A percentile compares a stretch with the other conserved stretches of the same genome.
Evolutionary conservation across 2,113 vertebrate genomes (phyloP).

Genomic region (Cettia cetti): DNA sequence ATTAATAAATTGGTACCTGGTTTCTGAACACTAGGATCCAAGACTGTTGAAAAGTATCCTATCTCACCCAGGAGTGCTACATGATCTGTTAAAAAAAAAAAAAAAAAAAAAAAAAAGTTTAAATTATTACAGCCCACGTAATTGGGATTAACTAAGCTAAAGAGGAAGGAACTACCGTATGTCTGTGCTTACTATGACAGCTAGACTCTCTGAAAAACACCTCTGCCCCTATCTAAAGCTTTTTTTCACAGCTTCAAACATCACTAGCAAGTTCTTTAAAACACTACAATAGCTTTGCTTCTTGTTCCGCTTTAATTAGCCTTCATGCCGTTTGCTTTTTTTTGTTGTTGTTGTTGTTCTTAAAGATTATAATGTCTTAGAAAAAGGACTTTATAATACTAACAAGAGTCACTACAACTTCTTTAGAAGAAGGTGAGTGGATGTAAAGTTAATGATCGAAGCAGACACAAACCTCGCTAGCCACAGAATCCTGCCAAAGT

Average conservation of each 20-base stretch:
- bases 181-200: constrained; percentile 83
- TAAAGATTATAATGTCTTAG: constrained; percentile 81
- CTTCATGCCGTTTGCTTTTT: constrained; percentile 73
- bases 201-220: constrained; percentile 77
- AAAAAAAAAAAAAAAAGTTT: neutral
- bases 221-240: constrained; percentile 72
- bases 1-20: constrained; percentile 47
- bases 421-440: constrained; percentile 84
- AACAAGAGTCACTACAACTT: constrained; percentile 85
- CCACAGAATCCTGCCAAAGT: constrained; percentile 83
- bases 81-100: neutral
- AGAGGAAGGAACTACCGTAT: constrained; percentile 82
- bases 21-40: constrained; percentile 66
- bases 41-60: constrained; percentile 34
- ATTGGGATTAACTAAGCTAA: constrained; percentile 89
- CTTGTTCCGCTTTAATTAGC: constrained; percentile 80
- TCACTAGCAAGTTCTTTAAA: constrained; percentile 76
- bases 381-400: constrained; percentile 80
- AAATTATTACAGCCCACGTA: constrained; percentile 80
- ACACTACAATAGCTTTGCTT: constrained; percentile 78
- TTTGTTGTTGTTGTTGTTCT: constrained; percentile 38
- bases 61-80: constrained; percentile 45
- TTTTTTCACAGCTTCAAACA: constrained; percentile 74
- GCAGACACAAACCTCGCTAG: constrained; percentile 84
- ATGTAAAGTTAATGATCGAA: constrained; percentile 87